These are phyloP conservation scores for Trypoxylon attenuatum DNA, from an alignment of 2,888 invertebrate species.

Conservation along the genomic window DNA sequence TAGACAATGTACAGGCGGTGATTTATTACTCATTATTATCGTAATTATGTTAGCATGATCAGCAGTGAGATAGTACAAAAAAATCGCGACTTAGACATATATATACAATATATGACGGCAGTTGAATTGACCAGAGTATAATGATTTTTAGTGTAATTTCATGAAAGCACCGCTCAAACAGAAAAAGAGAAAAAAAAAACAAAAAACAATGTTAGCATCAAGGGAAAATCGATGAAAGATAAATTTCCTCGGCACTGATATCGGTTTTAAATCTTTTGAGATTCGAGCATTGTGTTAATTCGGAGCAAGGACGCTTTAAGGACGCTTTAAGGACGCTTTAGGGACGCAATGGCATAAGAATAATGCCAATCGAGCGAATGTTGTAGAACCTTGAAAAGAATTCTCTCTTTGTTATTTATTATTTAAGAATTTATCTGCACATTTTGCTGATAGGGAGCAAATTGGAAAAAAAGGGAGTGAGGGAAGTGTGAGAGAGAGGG, in stretches of 20 bases:
- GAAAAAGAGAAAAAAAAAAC: too few species aligned
- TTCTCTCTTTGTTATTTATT: too few species aligned
- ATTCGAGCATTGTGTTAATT: slow-evolving; percentile 6
- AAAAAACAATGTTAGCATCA: slow-evolving; percentile 20
- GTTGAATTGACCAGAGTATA: slow-evolving; percentile 13
- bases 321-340: too few species aligned
- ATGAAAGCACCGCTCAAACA: slow-evolving; percentile 11
- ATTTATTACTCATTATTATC: slow-evolving; percentile 42
- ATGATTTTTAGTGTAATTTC: slow-evolving; percentile 2
- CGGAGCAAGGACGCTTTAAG: slow-evolving; percentile 1
- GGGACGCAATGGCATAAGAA: too few species aligned
- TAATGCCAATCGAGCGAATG: too few species aligned
- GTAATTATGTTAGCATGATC: slow-evolving; percentile 42
- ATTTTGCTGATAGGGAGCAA: too few species aligned
- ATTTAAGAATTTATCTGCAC: too few species aligned
- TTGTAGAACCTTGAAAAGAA: too few species aligned
- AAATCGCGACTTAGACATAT: slow-evolving; percentile 14
- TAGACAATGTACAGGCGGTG: slow-evolving; percentile 44
- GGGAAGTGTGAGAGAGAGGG: too few species aligned
- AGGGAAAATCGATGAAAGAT: too few species aligned
- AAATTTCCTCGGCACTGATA: not conserved
- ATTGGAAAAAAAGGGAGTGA: too few species aligned
- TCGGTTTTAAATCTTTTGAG: slow-evolving; percentile 6
- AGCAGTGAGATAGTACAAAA: slow-evolving; percentile 53
- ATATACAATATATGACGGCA: slow-evolving; percentile 3